These are phyloP conservation scores for Xiphias gladius DNA, from an alignment of 2,113 vertebrate species.

Conservation along the genomic window DNA sequence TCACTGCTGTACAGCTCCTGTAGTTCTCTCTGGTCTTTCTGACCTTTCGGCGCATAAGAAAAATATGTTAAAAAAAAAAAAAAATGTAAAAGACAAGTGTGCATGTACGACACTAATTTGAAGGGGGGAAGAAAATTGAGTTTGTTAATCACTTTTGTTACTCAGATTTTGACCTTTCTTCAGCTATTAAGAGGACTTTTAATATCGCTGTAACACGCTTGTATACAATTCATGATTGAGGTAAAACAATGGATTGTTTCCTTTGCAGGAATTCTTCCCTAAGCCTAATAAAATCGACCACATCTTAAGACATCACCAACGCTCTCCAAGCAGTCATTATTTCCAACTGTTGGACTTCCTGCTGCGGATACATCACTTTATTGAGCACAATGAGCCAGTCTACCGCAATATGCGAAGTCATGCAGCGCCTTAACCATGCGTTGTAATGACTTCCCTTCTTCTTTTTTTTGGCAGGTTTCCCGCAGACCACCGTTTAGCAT, in stretches of 20 bases:
- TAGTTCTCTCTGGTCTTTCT: too few relatives aligned
- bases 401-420: constrained; percentile 2
- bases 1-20: too few relatives aligned
- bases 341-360: constrained; percentile 11
- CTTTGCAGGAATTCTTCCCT: too few relatives aligned
- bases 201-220: not conserved
- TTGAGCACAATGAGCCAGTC: constrained; percentile 3
- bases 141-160: not conserved
- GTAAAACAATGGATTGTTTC: not conserved
- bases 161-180: not conserved
- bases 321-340: constrained; percentile 7
- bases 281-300: not conserved
- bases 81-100: too few relatives aligned
- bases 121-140: too few relatives aligned
- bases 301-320: not conserved
- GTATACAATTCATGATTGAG: not conserved
- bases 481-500: constrained; percentile 20
- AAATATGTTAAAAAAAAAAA: too few relatives aligned
- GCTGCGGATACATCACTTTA: constrained; percentile 20
- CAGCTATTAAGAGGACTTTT: not conserved
- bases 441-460: constrained; percentile 13
- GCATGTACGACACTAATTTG: too few relatives aligned
- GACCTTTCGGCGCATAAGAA: too few relatives aligned
- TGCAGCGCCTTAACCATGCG: not conserved
- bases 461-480: constrained; percentile 1